phyloP scores from a whole-genome alignment of 2,797 vertebrate species.

The Xiphophorus birchmanni region DNA sequence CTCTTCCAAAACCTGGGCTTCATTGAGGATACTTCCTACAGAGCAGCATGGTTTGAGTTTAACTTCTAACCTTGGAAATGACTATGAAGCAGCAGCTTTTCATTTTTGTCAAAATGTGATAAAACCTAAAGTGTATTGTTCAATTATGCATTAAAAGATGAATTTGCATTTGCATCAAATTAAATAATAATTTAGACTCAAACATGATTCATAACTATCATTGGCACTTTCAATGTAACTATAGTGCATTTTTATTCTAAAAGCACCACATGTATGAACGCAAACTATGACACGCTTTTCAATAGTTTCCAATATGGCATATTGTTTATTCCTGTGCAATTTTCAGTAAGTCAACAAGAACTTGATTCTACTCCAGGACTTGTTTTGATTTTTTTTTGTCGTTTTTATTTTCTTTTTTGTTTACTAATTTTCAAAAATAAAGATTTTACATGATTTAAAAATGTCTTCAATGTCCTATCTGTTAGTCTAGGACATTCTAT shows the following conservation, averaged over 20 bases:
- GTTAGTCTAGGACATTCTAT: not conserved
- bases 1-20: slow-evolving; percentile 74
- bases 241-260: not conserved
- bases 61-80: slow-evolving; percentile 30
- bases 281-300: not conserved
- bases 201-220: not conserved
- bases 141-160: not conserved
- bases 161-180: not conserved
- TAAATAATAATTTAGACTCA: not conserved
- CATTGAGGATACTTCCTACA: slow-evolving; percentile 68
- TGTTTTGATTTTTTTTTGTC: too few species aligned
- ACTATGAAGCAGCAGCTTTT: not conserved
- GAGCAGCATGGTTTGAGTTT: slow-evolving; percentile 59
- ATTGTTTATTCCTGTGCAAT: not conserved
- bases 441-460: not conserved
- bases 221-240: not conserved
- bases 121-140: not conserved
- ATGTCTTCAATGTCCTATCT: not conserved
- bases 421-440: not conserved
- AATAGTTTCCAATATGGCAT: not conserved
- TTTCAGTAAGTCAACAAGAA: not conserved
- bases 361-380: not conserved
- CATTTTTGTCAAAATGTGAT: not conserved
- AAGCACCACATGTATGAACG: not conserved
- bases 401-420: not conserved